phyloP scores from a whole-genome alignment of 2,797 vertebrate genomes.

The Chelon auratus region DNA sequence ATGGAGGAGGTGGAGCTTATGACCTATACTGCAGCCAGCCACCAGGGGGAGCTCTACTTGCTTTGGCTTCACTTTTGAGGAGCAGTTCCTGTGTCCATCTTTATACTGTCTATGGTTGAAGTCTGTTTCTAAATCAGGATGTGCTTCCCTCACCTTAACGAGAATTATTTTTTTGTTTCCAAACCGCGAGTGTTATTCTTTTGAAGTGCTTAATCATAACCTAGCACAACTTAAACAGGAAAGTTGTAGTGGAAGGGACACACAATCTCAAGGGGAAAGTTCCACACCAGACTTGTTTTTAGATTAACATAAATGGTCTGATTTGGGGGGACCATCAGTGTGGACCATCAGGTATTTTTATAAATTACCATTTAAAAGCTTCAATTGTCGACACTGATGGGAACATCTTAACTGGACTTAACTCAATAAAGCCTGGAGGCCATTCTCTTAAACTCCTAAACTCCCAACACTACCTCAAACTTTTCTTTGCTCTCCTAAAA shows the following conservation, averaged over 20 bases:
- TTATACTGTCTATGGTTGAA: no score
- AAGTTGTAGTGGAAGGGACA: background rate
- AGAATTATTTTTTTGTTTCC: background rate
- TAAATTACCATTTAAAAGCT: background rate
- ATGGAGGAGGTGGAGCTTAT: no score
- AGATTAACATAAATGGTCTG: background rate
- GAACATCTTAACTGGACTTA: background rate
- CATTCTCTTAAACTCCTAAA: constrained; percentile 10
- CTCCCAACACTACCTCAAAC: constrained; percentile 6
- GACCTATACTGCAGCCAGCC: no score
- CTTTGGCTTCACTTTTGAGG: no score
- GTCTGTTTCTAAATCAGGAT: background rate
- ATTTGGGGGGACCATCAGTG: background rate
- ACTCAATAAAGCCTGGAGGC: background rate
- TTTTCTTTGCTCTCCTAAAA: constrained; percentile 3
- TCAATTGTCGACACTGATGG: background rate
- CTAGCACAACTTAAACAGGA: background rate
- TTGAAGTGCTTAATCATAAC: background rate
- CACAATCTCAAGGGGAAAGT: background rate
- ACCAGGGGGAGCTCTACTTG: no score
- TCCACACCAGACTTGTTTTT: background rate
- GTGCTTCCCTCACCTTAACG: background rate
- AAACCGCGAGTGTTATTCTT: background rate
- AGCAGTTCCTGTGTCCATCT: no score
- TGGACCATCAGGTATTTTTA: background rate